phyloP scores from a whole-genome alignment of 2,888 invertebrate genomes.

The Campoplex nolae region DNA sequence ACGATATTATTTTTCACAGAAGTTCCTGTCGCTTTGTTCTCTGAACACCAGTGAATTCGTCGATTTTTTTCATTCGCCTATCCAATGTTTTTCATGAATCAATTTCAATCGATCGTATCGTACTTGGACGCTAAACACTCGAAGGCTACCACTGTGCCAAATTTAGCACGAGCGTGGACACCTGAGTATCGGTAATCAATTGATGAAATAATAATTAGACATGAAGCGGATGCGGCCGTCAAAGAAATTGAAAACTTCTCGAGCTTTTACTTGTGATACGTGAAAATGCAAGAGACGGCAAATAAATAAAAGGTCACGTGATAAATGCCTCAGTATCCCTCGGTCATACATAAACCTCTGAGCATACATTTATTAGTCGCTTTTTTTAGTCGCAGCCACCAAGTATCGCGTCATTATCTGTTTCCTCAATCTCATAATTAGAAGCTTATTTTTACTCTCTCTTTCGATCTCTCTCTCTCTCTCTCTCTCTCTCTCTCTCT shows the following conservation, averaged over 20 bases:
- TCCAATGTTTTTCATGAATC: too few relatives aligned
- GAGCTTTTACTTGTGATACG: background rate
- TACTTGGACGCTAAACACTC: background rate
- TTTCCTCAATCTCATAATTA: constrained; percentile 27
- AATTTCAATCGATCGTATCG: background rate
- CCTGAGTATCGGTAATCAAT: background rate
- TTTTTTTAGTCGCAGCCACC: background rate
- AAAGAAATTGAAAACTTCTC: background rate
- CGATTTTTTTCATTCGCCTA: too few relatives aligned
- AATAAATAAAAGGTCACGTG: background rate
- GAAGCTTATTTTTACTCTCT: constrained; percentile 26
- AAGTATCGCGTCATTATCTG: constrained; percentile 18
- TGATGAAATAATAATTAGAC: background rate
- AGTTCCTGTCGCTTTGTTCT: too few relatives aligned
- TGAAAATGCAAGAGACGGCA: background rate
- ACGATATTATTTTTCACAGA: background rate
- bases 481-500: constrained; percentile 4
- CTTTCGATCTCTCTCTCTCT: background rate
- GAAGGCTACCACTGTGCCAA: background rate
- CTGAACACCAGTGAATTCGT: too few relatives aligned
- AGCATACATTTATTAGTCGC: background rate
- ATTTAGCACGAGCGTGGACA: background rate
- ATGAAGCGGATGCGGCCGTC: background rate
- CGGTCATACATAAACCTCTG: background rate
- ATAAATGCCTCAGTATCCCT: constrained; percentile 6